Percentiles rank a stretch among this genome's conserved stretches.
Evolutionary conservation across 2,888 invertebrate species (phyloP).

Genomic region (Idaea aversata): DNA sequence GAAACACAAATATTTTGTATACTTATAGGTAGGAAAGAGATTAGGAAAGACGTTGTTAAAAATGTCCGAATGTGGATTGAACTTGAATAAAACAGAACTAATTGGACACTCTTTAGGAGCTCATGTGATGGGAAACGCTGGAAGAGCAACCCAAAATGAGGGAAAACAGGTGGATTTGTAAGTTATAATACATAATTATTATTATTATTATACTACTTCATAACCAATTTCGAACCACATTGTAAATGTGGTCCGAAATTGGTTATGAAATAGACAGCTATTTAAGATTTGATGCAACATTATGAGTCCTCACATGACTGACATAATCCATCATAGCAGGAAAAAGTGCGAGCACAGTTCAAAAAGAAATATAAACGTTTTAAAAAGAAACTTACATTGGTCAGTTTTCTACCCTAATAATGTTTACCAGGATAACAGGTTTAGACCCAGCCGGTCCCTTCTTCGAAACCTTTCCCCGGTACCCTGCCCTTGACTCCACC

Average conservation of each 20-base stretch:
- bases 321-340: too few relatives aligned
- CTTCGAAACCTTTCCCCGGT: constrained; percentile 46
- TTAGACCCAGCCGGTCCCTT: constrained; percentile 72
- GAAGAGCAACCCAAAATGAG: constrained; percentile 12
- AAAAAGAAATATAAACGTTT: too few relatives aligned
- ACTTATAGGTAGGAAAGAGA: constrained; percentile 2
- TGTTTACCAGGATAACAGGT: constrained; percentile 58
- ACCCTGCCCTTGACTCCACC: constrained; percentile 38
- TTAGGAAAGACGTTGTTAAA: background rate
- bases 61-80: constrained; percentile 10
- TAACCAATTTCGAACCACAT: too few relatives aligned
- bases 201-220: too few relatives aligned
- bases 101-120: constrained; percentile 56
- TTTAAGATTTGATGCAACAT: too few relatives aligned
- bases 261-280: too few relatives aligned
- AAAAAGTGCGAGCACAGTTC: background rate
- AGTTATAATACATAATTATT: too few relatives aligned
- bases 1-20: too few relatives aligned
- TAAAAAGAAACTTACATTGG: background rate
- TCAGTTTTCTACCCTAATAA: too few relatives aligned
- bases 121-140: constrained; percentile 41
- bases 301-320: too few relatives aligned
- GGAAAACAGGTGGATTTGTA: background rate
- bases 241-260: too few relatives aligned
- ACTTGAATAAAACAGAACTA: constrained; percentile 34